Evolutionary conservation across 2,113 vertebrate genomes (phyloP), one percentile per base, ranked within the genome.

Genomic region (Nibea coibor): DNA sequence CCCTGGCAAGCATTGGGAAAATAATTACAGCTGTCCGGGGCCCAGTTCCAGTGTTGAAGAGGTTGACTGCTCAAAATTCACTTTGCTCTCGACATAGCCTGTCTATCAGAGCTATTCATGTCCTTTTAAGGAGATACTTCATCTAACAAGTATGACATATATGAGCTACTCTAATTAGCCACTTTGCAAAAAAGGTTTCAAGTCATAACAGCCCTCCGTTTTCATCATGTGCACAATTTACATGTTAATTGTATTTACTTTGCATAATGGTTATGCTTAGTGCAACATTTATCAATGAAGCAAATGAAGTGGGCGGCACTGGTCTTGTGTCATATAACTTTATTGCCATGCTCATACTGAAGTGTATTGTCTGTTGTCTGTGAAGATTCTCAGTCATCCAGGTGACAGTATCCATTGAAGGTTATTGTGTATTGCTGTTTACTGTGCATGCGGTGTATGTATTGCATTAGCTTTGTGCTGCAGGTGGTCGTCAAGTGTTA

Each of bases 21-120:
- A 87, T 87, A 89, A 95, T 92, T 89, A 89, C 70, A 63, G 82
- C 78, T 85, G 85, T 90, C 73, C 63, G 4, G 74, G 72, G 65
- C 8, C 56, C 42, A 10, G 47, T 54, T 64, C 50, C n/a, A 15
- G 45, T 43, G 53, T 26, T 56, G 65, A 69, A 68, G 73, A 82
- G 83, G 58, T 56, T 74, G 66, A 72, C 76, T 83, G 78, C 62
- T 83, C 62, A 76, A 71, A 75, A 67, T 64, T 75, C 16, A 35
- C 74, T 87, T 57, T 69, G 43, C 26, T 45, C 57, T 71, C 67
- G 45, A 65, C 75, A 48, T 65, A 68, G 72, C 22, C 14, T 19
- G 19, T 59, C 42, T 5, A 24, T 70, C 72, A 72, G 73, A 17
- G 26, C 17, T 50, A 7, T 31, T 15, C 10, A 6, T 12, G 15